Conservation (phyloP, 2,888 invertebrate species). For the Diarsia mendica region DNA sequence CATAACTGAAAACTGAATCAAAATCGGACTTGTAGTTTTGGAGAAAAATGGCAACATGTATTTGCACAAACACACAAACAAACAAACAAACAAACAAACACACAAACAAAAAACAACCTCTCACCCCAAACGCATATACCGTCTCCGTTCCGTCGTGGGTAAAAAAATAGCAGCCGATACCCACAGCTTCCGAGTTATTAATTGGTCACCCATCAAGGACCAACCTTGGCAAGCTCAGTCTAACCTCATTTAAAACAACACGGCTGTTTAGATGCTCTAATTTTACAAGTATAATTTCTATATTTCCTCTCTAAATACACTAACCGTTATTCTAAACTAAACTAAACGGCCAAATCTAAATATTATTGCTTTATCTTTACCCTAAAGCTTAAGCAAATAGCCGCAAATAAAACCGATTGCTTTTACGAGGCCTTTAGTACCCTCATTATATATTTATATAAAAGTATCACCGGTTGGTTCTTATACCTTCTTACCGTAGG, state of each 20-base stretch:
- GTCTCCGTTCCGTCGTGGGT: too few species aligned
- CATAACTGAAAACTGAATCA: too few species aligned
- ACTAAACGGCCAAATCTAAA: slow-evolving; percentile 26
- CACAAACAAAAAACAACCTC: too few species aligned
- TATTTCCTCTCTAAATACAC: not conserved
- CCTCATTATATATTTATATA: slow-evolving; percentile 52
- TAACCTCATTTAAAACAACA: not conserved
- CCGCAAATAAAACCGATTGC: slow-evolving; percentile 23
- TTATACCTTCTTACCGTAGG: slow-evolving; percentile 28
- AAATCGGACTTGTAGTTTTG: too few species aligned
- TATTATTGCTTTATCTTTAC: slow-evolving; percentile 22
- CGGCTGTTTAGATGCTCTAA: not conserved
- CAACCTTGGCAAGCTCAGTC: not conserved
- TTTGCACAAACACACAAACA: too few species aligned
- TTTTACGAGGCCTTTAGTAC: slow-evolving; percentile 25
- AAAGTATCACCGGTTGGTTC: slow-evolving; percentile 37
- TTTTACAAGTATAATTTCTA: not conserved
- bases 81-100: too few species aligned
- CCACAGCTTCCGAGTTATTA: too few species aligned
- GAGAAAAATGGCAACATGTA: too few species aligned
- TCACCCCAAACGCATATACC: too few species aligned
- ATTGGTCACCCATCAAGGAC: too few species aligned
- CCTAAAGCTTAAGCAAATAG: slow-evolving; percentile 29
- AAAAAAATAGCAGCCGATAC: too few species aligned
- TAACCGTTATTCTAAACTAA: not conserved